phyloP scores from a whole-genome alignment of 2,113 vertebrate species.

The Notothenia rossii region DNA sequence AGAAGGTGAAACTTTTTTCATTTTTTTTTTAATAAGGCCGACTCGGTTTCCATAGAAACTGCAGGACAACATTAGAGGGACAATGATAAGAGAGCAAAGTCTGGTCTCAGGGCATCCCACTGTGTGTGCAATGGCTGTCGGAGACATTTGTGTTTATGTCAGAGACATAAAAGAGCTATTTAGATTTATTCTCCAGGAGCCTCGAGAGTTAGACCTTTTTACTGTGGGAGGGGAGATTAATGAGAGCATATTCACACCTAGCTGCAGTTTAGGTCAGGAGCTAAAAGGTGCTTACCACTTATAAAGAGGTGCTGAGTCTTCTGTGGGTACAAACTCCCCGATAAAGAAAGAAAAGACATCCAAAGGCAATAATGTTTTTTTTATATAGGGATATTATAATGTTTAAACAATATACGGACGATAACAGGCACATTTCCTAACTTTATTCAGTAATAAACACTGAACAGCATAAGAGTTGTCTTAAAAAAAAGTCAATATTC shows the following conservation, averaged over 20 bases:
- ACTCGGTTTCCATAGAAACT: slow-evolving; percentile 78
- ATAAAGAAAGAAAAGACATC: slow-evolving; percentile 37
- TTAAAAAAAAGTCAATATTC: slow-evolving; percentile 59
- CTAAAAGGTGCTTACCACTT: slow-evolving; percentile 73
- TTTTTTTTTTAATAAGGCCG: slow-evolving; percentile 77
- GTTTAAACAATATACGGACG: slow-evolving; percentile 10
- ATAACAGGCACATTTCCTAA: slow-evolving; percentile 8
- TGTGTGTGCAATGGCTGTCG: slow-evolving; percentile 50
- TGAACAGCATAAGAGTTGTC: slow-evolving; percentile 15
- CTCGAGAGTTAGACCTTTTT: slow-evolving; percentile 63
- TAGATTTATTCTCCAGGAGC: slow-evolving; percentile 65
- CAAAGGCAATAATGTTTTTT: background rate
- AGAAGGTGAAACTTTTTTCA: slow-evolving; percentile 83
- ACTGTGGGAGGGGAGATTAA: slow-evolving; percentile 72
- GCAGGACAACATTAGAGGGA: slow-evolving; percentile 66
- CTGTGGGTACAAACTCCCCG: slow-evolving; percentile 45
- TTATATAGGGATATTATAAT: slow-evolving; percentile 15
- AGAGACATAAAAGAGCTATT: slow-evolving; percentile 69
- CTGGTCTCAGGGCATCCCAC: slow-evolving; percentile 66
- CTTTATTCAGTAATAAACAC: slow-evolving; percentile 26
- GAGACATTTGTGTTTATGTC: slow-evolving; percentile 66
- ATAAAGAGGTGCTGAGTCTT: slow-evolving; percentile 66
- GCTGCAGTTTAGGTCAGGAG: slow-evolving; percentile 70
- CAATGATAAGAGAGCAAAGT: slow-evolving; percentile 74
- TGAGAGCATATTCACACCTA: slow-evolving; percentile 67